A percentile compares a stretch with the other conserved stretches of the same genome.
Conservation (phyloP, 1,140 invertebrate species). For the Dolichoris vasculosae region DNA sequence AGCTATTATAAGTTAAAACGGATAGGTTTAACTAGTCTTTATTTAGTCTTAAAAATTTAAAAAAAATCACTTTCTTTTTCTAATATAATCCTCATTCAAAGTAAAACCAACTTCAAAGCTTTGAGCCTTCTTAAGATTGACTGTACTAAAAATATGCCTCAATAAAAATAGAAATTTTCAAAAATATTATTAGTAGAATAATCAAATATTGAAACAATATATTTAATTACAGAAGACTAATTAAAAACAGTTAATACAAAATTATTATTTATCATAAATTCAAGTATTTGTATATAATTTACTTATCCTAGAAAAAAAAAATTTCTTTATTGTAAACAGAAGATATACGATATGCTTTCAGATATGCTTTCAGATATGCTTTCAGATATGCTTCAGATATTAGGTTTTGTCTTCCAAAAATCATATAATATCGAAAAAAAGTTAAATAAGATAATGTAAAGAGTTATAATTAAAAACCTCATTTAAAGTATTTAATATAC, state of each 20-base stretch:
- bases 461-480: too few species aligned
- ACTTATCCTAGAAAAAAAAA: too few species aligned
- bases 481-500: too few species aligned
- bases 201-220: not conserved
- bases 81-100: constrained; percentile 10
- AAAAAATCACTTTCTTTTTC: constrained; percentile 1
- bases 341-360: not conserved
- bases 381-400: too few species aligned
- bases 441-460: too few species aligned
- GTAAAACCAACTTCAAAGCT: not conserved
- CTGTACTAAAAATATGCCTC: constrained; percentile 29
- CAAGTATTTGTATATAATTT: too few species aligned
- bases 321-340: not conserved
- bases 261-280: too few species aligned
- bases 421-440: too few species aligned
- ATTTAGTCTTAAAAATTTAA: constrained; percentile 28
- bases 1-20: constrained; percentile 26
- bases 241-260: not conserved
- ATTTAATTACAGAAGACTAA: not conserved
- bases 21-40: not conserved
- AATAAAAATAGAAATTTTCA: not conserved
- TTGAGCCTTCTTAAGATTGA: constrained; percentile 12
- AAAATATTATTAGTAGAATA: not conserved
- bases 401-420: too few species aligned
- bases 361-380: too few species aligned